Evolutionary conservation across 2,113 vertebrate species (phyloP), one percentile per base, ranked within the genome.

Genomic region (Opisthocomus hoazin): DNA sequence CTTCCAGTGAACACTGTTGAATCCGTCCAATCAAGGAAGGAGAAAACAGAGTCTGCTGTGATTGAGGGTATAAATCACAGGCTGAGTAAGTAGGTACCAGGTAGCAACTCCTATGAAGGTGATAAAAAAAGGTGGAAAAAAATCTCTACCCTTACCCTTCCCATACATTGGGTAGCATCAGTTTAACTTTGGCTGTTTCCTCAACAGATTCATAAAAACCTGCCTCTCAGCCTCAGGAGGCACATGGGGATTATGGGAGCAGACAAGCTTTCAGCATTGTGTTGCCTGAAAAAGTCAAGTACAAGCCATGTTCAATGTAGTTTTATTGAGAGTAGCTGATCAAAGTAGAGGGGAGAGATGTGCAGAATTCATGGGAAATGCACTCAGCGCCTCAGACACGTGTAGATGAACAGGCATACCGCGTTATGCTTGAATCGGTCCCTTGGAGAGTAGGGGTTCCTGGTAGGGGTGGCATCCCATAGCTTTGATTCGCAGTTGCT

Each of bases 381-480:
- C 27, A 51, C 36, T 63, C 7, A 5, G 9, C 1, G 0, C 22
- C 26, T 63, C 23, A 24, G 63, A 27, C 14, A 12, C 1, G 0
- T 32, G 1, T 26, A 14, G 15, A 13, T n/a, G 8, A 3, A 12
- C 5, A 8, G 1, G 12, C 19, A 12, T 12, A 22, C 26, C 7
- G 2, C 4, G 22, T 54, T 54, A 29, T 5, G 4, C 6, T 71
- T 65, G 10, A 6, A 19, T 60, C 46, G 20, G n/a, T 60, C 39
- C n/a, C 30, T 78, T 1, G 2, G n/a, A 48, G 4, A 14, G 27
- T 61, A 15, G 8, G 39, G 13, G 46, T 37, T 48, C 51, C 20
- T 45, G 58, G 21, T 5, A 27, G 21, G 3, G 9, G 16, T 56
- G 17, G 15, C 18, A 37, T 84, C 73, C 91, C 4, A 0, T 65